Evolutionary conservation across 2,113 vertebrate genomes (phyloP), one percentile per base, ranked within the genome.

Genomic region (Sinocyclocheilus anophthalmus): DNA sequence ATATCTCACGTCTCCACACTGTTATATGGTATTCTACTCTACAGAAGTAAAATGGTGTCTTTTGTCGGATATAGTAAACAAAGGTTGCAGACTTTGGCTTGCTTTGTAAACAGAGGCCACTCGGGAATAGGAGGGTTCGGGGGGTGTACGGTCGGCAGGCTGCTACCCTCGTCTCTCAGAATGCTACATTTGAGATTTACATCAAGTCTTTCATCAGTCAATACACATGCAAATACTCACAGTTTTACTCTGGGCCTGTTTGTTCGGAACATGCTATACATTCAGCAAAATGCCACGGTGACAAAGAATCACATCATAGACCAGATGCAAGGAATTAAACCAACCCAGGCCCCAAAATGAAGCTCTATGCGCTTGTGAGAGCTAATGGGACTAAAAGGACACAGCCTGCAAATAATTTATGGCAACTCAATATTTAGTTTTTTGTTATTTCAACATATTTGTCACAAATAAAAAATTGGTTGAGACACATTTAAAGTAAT

Each of bases 21-120:
- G 61, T 83, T 83, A 81, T 33, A 89, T 53, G 67, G 79, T 67
- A 16, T 6, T 50, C 80, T 73, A 55, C 78, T 86, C 72, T 87
- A 82, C 22, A 79, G 80, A 85, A 87, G 26, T 72, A 85, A 88
- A 81, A 89, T 89, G 33, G 70, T 88, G 78, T 88, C 76, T 88
- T 84, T 76, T 84, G 69, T 88, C 61, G 77, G 84, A 88, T 73
- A 87, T 84, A 90, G 89, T 91, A 87, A 92, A 91, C 78, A 87
- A 85, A 91, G 22, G 63, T 86, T 57, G 91, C 90, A 89, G 87
- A 92, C 94, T 95, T 94, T 95, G 94, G 93, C 91, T 94, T 93
- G 90, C 88, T 86, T 86, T 90, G 89, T 90, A 91, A 91, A 89
- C 87, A 88, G 91, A 93, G 87, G 87, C 80, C 73, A 79, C 79